These are phyloP conservation scores for Eudiplozoon nipponicum DNA, from an alignment of 2,888 invertebrate genomes.

Conservation along the genomic window DNA sequence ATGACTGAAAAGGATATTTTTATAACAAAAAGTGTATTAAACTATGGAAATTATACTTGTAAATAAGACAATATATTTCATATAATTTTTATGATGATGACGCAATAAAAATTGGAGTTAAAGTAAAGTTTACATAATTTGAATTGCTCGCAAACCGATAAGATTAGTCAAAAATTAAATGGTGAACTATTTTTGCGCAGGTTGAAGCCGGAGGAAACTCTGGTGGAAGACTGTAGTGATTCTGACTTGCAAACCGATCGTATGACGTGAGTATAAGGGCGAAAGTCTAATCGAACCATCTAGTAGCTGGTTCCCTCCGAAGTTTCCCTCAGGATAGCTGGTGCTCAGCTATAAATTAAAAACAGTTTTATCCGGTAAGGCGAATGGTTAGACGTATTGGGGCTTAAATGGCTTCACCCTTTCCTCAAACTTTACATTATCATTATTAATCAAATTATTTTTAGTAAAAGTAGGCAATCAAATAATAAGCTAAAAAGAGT, in stretches of 20 bases:
- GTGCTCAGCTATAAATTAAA: slow-evolving; percentile 27
- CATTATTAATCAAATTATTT: no score
- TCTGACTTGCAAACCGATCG: slow-evolving; percentile 49
- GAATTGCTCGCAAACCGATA: no score
- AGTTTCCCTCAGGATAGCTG: slow-evolving; percentile 44
- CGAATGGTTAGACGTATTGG: background rate
- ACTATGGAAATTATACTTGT: no score
- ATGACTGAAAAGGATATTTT: no score
- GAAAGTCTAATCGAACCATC: slow-evolving; percentile 40
- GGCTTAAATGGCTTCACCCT: background rate
- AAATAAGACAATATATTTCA: no score
- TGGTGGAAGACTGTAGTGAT: slow-evolving; percentile 41
- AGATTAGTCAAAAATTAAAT: no score
- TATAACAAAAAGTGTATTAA: no score
- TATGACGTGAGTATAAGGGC: slow-evolving; percentile 41
- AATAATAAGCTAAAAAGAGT: no score
- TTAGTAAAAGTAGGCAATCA: no score
- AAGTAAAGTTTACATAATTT: no score
- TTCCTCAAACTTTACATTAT: slow-evolving; percentile 5
- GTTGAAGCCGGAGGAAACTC: slow-evolving; percentile 39
- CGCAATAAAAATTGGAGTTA: no score
- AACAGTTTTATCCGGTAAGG: background rate
- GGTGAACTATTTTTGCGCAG: slow-evolving; percentile 41
- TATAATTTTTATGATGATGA: no score
- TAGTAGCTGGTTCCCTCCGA: slow-evolving; percentile 45